phyloP scores from a whole-genome alignment of 2,888 invertebrate genomes.

The Campaea margaritaria region DNA sequence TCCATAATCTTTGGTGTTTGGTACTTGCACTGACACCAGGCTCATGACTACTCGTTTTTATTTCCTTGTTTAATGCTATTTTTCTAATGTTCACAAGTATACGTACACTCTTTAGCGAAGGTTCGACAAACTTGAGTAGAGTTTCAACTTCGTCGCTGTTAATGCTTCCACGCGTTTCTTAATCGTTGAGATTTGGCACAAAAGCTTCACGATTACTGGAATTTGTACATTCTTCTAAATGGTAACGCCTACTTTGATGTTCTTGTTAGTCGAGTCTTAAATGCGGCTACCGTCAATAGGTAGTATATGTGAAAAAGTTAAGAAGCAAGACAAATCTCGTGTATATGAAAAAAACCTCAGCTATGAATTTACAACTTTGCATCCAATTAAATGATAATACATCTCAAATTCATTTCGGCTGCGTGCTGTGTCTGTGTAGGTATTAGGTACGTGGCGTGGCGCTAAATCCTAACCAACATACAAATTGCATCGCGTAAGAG shows the following conservation, averaged over 20 bases:
- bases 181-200: conserved; percentile 27
- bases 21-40: not conserved
- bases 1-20: not conserved
- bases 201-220: conserved; percentile 21
- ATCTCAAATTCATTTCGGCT: not conserved
- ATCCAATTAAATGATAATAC: conserved; percentile 4
- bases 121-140: conserved; percentile 3
- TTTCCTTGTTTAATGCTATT: too few species aligned
- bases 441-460: conserved; percentile 8
- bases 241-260: conserved; percentile 10
- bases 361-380: too few species aligned
- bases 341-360: not conserved
- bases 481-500: conserved; percentile 54
- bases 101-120: not conserved
- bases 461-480: conserved; percentile 51
- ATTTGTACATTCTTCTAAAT: conserved; percentile 17
- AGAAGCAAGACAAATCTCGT: conserved; percentile 1
- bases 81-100: too few species aligned
- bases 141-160: conserved; percentile 9
- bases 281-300: too few species aligned
- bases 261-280: conserved; percentile 20
- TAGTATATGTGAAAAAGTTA: not conserved
- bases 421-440: not conserved
- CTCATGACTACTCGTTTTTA: too few species aligned
- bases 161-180: conserved; percentile 27